Percentiles rank a stretch among this genome's conserved stretches.
Evolutionary conservation across 2,797 vertebrate genomes (phyloP).

Genomic region (Knipowitschia caucasica): DNA sequence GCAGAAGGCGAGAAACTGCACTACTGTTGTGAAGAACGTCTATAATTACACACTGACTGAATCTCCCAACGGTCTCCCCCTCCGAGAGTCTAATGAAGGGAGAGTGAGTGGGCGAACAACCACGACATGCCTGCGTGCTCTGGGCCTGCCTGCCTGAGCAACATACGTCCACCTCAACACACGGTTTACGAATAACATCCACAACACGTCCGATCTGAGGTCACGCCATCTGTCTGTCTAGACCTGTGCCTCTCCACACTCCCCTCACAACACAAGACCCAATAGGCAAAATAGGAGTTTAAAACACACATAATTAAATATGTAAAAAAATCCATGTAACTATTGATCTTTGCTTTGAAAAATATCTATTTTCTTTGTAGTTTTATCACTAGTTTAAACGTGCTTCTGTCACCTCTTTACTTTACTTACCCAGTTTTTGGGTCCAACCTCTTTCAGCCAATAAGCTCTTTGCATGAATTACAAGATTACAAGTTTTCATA

Average conservation of each 20-base stretch:
- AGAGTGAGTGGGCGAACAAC: constrained; percentile 51
- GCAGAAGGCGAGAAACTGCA: constrained; percentile 12
- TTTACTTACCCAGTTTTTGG: too few species aligned
- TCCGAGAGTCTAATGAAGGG: constrained; percentile 61
- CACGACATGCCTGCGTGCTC: constrained; percentile 47
- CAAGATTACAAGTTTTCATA: too few species aligned
- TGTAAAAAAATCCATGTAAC: too few species aligned
- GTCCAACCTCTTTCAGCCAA: too few species aligned
- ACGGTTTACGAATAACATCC: constrained; percentile 18
- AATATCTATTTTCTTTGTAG: too few species aligned
- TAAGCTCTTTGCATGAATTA: too few species aligned
- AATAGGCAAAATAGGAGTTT: too few species aligned
- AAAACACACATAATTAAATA: too few species aligned
- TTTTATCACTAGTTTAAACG: too few species aligned
- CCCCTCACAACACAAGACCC: constrained; percentile 2
- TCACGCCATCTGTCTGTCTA: constrained; percentile 36
- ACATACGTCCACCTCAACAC: constrained; percentile 17
- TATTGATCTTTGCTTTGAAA: too few species aligned
- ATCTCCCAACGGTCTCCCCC: constrained; percentile 39
- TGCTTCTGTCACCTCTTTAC: too few species aligned
- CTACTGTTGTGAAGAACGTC: constrained; percentile 9
- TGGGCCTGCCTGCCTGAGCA: constrained; percentile 34
- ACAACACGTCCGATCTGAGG: constrained; percentile 24
- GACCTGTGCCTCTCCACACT: constrained; percentile 8
- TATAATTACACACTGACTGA: constrained; percentile 4